Evolutionary conservation across 1,140 invertebrate genomes (phyloP).

Genomic region (Drosophila insularis): DNA sequence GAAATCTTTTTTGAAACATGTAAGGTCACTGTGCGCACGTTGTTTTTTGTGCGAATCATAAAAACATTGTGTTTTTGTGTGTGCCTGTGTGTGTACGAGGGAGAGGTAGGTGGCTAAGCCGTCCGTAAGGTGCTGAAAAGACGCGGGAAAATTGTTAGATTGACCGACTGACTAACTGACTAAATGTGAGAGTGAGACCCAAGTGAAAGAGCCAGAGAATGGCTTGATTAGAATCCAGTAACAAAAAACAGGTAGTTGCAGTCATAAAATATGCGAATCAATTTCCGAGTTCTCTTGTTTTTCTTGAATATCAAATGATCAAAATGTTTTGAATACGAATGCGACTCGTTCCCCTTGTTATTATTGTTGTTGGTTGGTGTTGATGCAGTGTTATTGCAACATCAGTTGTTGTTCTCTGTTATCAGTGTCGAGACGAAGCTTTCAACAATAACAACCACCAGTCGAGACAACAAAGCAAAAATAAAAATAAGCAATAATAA

Average conservation of each 20-base stretch:
- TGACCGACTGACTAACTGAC: constrained; percentile 17
- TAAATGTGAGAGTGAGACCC: constrained; percentile 6
- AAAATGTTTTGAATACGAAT: constrained; percentile 26
- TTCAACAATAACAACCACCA: constrained; percentile 28
- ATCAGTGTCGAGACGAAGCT: constrained; percentile 45
- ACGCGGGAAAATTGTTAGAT: constrained; percentile 73
- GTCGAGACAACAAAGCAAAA: constrained; percentile 26
- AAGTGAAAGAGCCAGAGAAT: constrained; percentile 40
- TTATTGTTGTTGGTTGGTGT: neutral
- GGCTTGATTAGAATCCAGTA: constrained; percentile 64
- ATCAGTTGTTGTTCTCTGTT: constrained; percentile 35
- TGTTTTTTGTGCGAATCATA: constrained; percentile 54
- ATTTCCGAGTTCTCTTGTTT: constrained; percentile 12
- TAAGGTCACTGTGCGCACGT: constrained; percentile 69
- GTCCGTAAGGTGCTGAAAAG: constrained; percentile 70
- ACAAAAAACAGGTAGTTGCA: constrained; percentile 62
- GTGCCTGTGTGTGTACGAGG: constrained; percentile 12
- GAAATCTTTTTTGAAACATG: neutral
- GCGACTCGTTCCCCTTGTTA: constrained; percentile 12
- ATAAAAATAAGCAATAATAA: too few species aligned
- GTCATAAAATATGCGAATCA: constrained; percentile 30
- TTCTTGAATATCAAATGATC: constrained; percentile 9
- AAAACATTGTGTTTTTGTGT: neutral
- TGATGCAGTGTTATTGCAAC: constrained; percentile 14
- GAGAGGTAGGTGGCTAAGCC: constrained; percentile 46